These are phyloP conservation scores for Meloidogyne chitwoodi DNA, from an alignment of 1,140 invertebrate genomes.

Conservation along the genomic window DNA sequence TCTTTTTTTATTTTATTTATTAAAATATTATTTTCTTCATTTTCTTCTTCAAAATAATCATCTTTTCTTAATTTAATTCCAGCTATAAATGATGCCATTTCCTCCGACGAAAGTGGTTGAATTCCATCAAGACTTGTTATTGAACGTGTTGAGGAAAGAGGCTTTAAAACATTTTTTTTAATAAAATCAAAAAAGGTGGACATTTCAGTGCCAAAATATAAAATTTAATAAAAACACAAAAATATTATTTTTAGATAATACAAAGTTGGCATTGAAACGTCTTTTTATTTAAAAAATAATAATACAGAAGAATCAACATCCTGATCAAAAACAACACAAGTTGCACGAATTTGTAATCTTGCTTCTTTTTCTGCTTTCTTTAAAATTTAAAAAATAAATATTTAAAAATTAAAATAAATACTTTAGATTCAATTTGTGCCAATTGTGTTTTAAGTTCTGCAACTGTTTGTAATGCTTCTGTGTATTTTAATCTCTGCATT, in stretches of 20 bases:
- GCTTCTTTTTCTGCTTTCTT: constrained; percentile 58
- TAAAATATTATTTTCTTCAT: constrained; percentile 4
- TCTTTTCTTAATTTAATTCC: constrained; percentile 38
- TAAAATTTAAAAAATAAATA: background rate
- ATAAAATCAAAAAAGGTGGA: too few relatives aligned
- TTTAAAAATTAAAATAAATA: constrained; percentile 60
- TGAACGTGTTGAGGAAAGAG: constrained; percentile 36
- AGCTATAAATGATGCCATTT: constrained; percentile 56
- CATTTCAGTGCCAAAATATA: too few relatives aligned
- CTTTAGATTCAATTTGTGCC: constrained; percentile 84
- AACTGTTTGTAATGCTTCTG: constrained; percentile 84
- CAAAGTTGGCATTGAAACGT: background rate
- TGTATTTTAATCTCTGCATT: constrained; percentile 86
- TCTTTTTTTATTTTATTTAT: constrained; percentile 6
- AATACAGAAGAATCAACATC: constrained; percentile 52
- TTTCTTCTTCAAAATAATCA: background rate
- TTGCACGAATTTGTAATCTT: constrained; percentile 48
- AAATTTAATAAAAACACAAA: too few relatives aligned
- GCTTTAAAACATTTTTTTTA: background rate
- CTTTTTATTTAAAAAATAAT: too few relatives aligned
- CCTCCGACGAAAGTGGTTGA: constrained; percentile 48
- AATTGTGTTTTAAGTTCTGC: constrained; percentile 92
- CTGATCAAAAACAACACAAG: constrained; percentile 45
- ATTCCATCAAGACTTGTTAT: constrained; percentile 36
- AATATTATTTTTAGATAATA: too few relatives aligned